Evolutionary conservation across 2,113 vertebrate species (phyloP).

Genomic region (Camelus bactrianus): DNA sequence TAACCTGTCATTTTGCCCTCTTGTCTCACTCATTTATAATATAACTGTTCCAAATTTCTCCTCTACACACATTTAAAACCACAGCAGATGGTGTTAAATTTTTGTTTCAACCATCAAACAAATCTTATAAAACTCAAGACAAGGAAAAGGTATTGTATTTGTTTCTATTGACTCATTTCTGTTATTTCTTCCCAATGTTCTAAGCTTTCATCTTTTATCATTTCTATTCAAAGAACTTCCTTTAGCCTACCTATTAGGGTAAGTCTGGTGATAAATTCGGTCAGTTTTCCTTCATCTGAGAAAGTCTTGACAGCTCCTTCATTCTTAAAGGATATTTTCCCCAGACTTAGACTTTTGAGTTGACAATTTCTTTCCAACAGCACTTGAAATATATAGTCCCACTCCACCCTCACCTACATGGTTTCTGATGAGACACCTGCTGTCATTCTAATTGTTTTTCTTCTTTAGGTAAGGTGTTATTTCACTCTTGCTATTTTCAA

Average conservation of each 20-base stretch:
- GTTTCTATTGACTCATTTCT: neutral
- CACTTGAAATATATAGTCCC: neutral
- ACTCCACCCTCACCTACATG: neutral
- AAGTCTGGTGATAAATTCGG: neutral
- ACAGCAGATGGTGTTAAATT: neutral
- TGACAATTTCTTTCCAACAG: too few species aligned
- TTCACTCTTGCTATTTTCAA: neutral
- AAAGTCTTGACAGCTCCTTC: neutral
- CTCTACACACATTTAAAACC: neutral
- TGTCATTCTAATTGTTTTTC: neutral
- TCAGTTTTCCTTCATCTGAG: neutral
- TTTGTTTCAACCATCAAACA: neutral
- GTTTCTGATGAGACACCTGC: neutral
- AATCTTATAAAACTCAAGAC: neutral
- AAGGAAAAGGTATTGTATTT: neutral
- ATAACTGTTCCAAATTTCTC: neutral
- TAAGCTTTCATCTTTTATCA: neutral
- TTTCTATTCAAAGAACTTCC: neutral
- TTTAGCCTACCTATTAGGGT: neutral
- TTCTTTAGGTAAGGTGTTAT: neutral
- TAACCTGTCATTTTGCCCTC: neutral
- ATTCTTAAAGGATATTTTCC: neutral
- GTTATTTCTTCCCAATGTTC: neutral
- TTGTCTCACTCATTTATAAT: neutral
- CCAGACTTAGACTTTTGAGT: too few species aligned